Base-by-base conservation (phyloP, 2,113 vertebrate species). In the Phycodurus eques region DNA sequence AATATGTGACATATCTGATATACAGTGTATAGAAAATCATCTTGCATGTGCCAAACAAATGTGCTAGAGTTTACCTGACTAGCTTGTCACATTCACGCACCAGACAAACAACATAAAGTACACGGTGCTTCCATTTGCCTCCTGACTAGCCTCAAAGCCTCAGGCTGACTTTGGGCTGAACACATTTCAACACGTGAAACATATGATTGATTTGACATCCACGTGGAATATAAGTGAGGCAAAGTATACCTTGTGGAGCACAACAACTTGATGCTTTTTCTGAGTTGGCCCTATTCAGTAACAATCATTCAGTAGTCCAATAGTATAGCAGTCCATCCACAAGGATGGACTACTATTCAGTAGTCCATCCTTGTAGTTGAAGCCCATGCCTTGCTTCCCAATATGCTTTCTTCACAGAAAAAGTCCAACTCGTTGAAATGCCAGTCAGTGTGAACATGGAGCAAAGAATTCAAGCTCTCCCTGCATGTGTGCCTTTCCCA, bases 11-110 rank as follows among this genome's bases (percentile, higher is more conserved):
- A 1, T 53, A 53, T 53, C 17, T 62, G 20, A 62, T 39, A 20
- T 33, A 12, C 33, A 27, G 64, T 47, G n/a, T 81, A 35, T 70
- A 46, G 64, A 54, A 35, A 66, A 81, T 57, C 60, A 20, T 72
- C 77, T 67, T 75, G 72, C 78, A 82, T 80, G 92, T 92, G 91
- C 91, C 91, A 92, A 87, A 88, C 86, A 49, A 51, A 80, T 69
- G 75, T 6, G 61, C 72, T 80, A 71, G 80, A 81, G n/a, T n/a
- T n/a, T 35, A 42, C 33, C 33, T 4, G 15, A 62, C 17, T 8
- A 54, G 51, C 71, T 3, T 2, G 46, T 47, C 12, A 59, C 56
- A 59, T 9, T 22, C 54, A 57, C 20, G 68, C 33, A 49, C 33
- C 66, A 20, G 60, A 43, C 35, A 70, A 42, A 59, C 22, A 59